Conservation (phyloP, 2,113 vertebrate species). For the Cololabis saira region DNA sequence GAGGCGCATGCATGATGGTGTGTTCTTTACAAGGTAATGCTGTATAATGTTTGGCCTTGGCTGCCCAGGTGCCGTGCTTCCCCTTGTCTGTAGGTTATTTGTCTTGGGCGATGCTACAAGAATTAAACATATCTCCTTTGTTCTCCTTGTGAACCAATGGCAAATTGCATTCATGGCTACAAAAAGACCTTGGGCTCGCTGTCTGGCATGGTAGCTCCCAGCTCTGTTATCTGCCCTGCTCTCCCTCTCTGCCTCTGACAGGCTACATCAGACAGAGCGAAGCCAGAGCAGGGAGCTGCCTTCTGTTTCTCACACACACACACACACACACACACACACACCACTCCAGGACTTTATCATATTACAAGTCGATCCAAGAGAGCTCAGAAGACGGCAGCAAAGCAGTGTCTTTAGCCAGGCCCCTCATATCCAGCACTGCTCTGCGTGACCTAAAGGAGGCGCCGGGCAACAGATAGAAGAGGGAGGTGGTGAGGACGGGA, state of each 20-base stretch:
- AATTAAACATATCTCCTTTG: slow-evolving; percentile 70
- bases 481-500: slow-evolving; percentile 29
- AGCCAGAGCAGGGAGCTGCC: slow-evolving; percentile 72
- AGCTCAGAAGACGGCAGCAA: slow-evolving; percentile 44
- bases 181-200: slow-evolving; percentile 69
- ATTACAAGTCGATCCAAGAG: slow-evolving; percentile 60
- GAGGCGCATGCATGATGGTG: slow-evolving; percentile 19
- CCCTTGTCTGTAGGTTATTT: slow-evolving; percentile 69
- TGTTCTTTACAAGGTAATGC: slow-evolving; percentile 57
- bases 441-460: slow-evolving; percentile 57
- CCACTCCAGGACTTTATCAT: slow-evolving; percentile 71
- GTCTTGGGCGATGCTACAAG: slow-evolving; percentile 53
- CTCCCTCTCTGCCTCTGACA: slow-evolving; percentile 70
- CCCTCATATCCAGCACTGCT: slow-evolving; percentile 35
- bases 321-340: slow-evolving; percentile 48
- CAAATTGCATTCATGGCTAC: slow-evolving; percentile 70
- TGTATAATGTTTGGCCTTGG: slow-evolving; percentile 62
- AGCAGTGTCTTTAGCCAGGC: slow-evolving; percentile 32
- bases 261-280: slow-evolving; percentile 66
- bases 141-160: slow-evolving; percentile 59
- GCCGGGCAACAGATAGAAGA: slow-evolving; percentile 42
- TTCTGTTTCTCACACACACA: slow-evolving; percentile 62
- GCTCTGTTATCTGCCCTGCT: slow-evolving; percentile 69
- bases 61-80: slow-evolving; percentile 45
- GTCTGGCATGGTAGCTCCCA: slow-evolving; percentile 37